Conservation (phyloP, 1,140 invertebrate species). For the Grapholita molesta region DNA sequence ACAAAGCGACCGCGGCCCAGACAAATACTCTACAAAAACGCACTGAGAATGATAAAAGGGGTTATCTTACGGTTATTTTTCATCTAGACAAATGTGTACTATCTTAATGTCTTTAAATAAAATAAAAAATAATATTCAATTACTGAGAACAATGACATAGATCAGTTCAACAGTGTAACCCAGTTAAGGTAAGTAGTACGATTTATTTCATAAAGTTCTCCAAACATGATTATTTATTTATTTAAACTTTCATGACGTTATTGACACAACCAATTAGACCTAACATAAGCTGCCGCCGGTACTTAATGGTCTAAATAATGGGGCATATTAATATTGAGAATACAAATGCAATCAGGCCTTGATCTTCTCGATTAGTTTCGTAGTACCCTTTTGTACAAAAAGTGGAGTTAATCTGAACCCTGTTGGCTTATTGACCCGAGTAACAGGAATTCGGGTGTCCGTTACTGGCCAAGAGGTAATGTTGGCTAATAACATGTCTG, state of each 20-base stretch:
- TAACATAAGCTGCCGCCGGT: too few species aligned
- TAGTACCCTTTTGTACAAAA: background rate
- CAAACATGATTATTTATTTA: too few species aligned
- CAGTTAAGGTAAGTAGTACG: too few species aligned
- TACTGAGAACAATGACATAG: too few species aligned
- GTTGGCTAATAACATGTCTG: conserved; percentile 27
- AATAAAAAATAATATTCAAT: background rate
- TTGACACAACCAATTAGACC: too few species aligned
- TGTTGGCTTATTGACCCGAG: conserved; percentile 37
- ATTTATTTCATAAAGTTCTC: too few species aligned
- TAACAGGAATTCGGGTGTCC: conserved; percentile 42
- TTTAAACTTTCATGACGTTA: too few species aligned
- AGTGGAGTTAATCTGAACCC: background rate
- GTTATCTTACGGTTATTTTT: background rate
- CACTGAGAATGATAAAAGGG: background rate
- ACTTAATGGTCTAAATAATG: too few species aligned
- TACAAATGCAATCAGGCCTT: too few species aligned
- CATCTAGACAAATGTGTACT: background rate
- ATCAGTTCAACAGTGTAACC: too few species aligned
- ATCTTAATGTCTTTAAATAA: background rate
- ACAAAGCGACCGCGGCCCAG: background rate
- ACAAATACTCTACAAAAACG: background rate
- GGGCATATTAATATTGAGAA: too few species aligned
- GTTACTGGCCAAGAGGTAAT: conserved; percentile 49
- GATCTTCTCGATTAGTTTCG: background rate